Conservation (phyloP, 2,888 invertebrate genomes). For the Drosophila meridionalis region DNA sequence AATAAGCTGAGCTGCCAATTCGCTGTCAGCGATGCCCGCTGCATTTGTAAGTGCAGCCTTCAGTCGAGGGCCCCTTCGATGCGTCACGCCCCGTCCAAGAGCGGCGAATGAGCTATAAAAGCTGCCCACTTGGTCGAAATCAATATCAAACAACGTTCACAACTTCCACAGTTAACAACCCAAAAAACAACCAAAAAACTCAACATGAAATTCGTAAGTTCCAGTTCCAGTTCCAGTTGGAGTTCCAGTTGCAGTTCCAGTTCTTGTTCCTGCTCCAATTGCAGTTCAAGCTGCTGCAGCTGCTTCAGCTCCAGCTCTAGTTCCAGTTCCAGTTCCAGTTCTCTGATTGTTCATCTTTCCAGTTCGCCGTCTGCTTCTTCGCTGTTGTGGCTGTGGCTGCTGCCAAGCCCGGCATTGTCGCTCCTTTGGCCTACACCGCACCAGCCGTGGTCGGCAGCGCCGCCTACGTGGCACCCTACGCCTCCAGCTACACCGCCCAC, state of each 20-base stretch:
- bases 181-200: slow-evolving; percentile 30
- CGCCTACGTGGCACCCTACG: slow-evolving; percentile 82
- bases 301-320: background rate
- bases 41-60: slow-evolving; percentile 74
- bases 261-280: background rate
- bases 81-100: slow-evolving; percentile 26
- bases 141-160: slow-evolving; percentile 65
- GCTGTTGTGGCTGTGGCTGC: slow-evolving; percentile 76
- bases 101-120: slow-evolving; percentile 53
- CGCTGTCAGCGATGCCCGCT: slow-evolving; percentile 58
- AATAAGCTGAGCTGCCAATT: slow-evolving; percentile 49
- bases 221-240: background rate
- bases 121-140: slow-evolving; percentile 13
- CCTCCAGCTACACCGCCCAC: slow-evolving; percentile 76
- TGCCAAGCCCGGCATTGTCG: slow-evolving; percentile 75
- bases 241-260: background rate
- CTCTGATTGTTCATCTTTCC: background rate
- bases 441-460: slow-evolving; percentile 79
- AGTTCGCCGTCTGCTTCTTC: slow-evolving; percentile 78
- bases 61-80: slow-evolving; percentile 41
- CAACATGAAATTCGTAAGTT: slow-evolving; percentile 77
- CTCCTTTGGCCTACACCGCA: slow-evolving; percentile 72
- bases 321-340: background rate
- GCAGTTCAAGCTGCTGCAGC: background rate
- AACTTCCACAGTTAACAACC: slow-evolving; percentile 63